phyloP scores from a whole-genome alignment of 2,797 vertebrate genomes.

The Muraenolepis orangiensis region DNA sequence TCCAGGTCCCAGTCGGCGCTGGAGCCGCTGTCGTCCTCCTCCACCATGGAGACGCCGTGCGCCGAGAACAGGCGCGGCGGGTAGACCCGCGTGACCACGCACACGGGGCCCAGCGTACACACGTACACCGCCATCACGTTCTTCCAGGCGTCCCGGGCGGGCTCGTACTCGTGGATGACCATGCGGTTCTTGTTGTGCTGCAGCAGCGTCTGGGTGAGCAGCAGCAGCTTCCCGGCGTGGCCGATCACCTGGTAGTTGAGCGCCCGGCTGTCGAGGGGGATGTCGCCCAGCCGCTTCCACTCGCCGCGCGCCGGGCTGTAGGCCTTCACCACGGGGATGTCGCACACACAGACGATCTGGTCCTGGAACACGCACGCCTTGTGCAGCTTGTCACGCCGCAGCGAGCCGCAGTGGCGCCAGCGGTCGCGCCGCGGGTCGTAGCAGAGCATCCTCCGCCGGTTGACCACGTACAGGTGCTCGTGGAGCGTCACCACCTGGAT shows the following conservation, averaged over 20 bases:
- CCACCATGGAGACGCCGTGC: conserved; percentile 82
- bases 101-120: conserved; percentile 80
- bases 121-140: conserved; percentile 82
- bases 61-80: conserved; percentile 80
- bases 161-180: conserved; percentile 83
- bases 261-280: conserved; percentile 81
- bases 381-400: conserved; percentile 82
- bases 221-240: conserved; percentile 77
- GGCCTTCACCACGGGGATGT: conserved; percentile 84
- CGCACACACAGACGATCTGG: conserved; percentile 85
- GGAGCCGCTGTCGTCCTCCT: conserved; percentile 85
- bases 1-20: conserved; percentile 89
- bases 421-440: conserved; percentile 82
- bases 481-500: conserved; percentile 84
- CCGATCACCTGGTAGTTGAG: conserved; percentile 85
- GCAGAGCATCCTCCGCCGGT: conserved; percentile 83
- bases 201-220: conserved; percentile 80
- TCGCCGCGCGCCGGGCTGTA: conserved; percentile 83
- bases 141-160: conserved; percentile 77
- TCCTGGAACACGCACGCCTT: conserved; percentile 86
- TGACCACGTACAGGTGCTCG: conserved; percentile 83
- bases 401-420: conserved; percentile 84
- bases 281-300: conserved; percentile 81
- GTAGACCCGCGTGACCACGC: conserved; percentile 82
- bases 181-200: conserved; percentile 87